Evolutionary conservation across 2,113 vertebrate species (phyloP).

Genomic region (Quiscalus mexicanus): DNA sequence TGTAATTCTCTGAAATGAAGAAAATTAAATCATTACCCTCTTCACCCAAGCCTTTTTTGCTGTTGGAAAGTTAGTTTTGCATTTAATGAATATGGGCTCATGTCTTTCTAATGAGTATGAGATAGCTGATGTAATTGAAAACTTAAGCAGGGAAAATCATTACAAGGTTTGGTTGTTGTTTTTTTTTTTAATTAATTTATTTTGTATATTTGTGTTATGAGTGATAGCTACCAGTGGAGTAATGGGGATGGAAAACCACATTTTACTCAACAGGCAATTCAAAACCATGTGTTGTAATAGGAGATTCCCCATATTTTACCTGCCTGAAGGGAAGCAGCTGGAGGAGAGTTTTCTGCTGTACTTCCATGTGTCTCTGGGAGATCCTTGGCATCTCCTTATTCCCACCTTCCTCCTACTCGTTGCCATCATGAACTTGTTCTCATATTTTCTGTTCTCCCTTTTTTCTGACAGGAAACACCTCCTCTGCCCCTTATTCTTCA

Average conservation of each 20-base stretch:
- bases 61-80: conserved; percentile 70
- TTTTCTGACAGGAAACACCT: background rate
- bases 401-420: background rate
- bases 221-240: background rate
- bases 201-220: conserved; percentile 56
- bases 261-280: background rate
- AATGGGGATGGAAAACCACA: background rate
- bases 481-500: background rate
- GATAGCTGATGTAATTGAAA: conserved; percentile 68
- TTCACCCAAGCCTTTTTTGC: conserved; percentile 64
- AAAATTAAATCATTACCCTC: conserved; percentile 72
- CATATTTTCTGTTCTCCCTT: background rate
- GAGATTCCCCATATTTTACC: background rate
- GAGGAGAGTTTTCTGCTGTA: background rate
- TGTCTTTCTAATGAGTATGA: conserved; percentile 63
- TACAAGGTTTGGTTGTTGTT: background rate
- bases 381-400: background rate
- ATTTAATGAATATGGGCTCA: conserved; percentile 64
- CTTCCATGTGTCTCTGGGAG: background rate
- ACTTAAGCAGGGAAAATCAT: conserved; percentile 50
- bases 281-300: background rate
- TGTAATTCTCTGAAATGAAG: conserved; percentile 70
- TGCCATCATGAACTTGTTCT: background rate
- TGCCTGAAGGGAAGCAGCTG: conserved; percentile 6
- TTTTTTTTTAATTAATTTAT: conserved; percentile 29